Evolutionary conservation across 2,888 invertebrate genomes (phyloP).

Genomic region (Orthosia cruda): DNA sequence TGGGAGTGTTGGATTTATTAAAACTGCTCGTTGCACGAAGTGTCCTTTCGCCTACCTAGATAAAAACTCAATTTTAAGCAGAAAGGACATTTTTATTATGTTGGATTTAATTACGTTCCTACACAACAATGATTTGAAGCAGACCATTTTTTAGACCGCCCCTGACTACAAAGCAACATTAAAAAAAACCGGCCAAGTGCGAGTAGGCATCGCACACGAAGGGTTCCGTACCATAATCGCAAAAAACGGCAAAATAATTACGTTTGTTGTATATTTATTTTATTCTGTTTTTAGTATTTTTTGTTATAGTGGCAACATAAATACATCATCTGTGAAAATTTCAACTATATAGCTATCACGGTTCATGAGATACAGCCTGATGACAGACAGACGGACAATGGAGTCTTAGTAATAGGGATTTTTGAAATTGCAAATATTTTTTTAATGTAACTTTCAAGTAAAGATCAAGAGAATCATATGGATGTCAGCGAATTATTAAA

Average conservation of each 20-base stretch:
- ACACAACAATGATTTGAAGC: conserved; percentile 67
- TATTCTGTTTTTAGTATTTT: too few species aligned
- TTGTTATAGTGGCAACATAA: too few species aligned
- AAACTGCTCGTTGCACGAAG: conserved; percentile 35
- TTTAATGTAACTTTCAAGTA: neutral
- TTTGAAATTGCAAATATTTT: neutral
- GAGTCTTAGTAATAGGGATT: too few species aligned
- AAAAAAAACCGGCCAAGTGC: conserved; percentile 11
- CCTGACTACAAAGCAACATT: conserved; percentile 49
- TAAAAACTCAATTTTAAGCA: conserved; percentile 63
- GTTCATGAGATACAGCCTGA: too few species aligned
- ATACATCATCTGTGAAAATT: too few species aligned
- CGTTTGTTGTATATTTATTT: too few species aligned
- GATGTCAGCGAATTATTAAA: neutral
- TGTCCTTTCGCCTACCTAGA: conserved; percentile 43
- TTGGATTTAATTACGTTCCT: conserved; percentile 65
- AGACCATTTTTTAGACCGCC: conserved; percentile 54
- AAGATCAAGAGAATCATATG: neutral
- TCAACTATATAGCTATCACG: neutral
- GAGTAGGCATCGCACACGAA: too few species aligned
- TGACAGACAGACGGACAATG: too few species aligned
- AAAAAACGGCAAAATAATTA: too few species aligned
- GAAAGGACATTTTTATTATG: conserved; percentile 66
- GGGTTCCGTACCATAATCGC: too few species aligned
- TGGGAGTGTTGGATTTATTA: conserved; percentile 37